Conservation (phyloP, 1,140 invertebrate genomes). For the fruit fly (Drosophila melanogaster) region Release_6_plus_ISO1_MT NT_033779.5:15314001-15314500, state of each 20-base stretch:
- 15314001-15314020: slow-evolving; percentile 75
- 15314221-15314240: slow-evolving; percentile 9
- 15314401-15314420: neutral
- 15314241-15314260: neutral
- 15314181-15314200: slow-evolving; percentile 17
- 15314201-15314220: slow-evolving; percentile 15
- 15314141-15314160: slow-evolving; percentile 77
- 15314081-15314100: slow-evolving; percentile 23
- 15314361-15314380: too few species aligned
- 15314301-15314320: too few species aligned
- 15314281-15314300: neutral
- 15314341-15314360: too few species aligned
- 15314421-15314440: slow-evolving; percentile 3
- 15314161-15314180: slow-evolving; percentile 47
- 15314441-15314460: neutral
- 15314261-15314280: neutral
- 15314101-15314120: slow-evolving; percentile 62
- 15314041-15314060: slow-evolving; percentile 78
- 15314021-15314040: slow-evolving; percentile 74
- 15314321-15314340: too few species aligned
- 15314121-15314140: slow-evolving; percentile 53
- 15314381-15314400: too few species aligned
- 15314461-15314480: neutral
- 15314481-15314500: neutral
- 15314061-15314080: slow-evolving; percentile 80